Evolutionary conservation across 2,797 vertebrate genomes (phyloP).

Genomic region (Eulemur coronatus): DNA sequence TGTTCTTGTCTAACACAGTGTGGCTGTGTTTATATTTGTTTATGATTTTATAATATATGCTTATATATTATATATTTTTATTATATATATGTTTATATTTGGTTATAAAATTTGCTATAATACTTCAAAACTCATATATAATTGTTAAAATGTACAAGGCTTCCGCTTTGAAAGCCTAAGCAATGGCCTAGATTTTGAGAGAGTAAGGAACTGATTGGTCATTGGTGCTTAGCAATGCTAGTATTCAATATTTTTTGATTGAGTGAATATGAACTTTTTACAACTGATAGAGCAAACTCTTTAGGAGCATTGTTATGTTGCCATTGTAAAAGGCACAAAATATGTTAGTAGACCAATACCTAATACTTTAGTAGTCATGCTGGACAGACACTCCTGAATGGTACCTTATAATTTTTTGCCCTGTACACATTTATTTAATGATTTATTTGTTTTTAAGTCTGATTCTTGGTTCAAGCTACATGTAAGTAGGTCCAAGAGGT

Average conservation of each 20-base stretch:
- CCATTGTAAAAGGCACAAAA: neutral
- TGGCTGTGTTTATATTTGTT: neutral
- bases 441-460: constrained; percentile 1
- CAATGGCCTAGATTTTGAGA: neutral
- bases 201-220: neutral
- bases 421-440: neutral
- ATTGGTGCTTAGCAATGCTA: neutral
- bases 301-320: neutral
- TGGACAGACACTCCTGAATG: neutral
- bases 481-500: neutral
- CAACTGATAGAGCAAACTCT: neutral
- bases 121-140: constrained; percentile 21
- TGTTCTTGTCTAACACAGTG: neutral
- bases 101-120: neutral
- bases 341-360: neutral
- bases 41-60: too few species aligned
- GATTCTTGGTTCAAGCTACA: constrained; percentile 36
- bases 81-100: neutral
- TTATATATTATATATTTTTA: too few species aligned
- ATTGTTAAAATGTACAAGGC: neutral
- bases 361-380: neutral
- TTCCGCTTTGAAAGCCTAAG: neutral
- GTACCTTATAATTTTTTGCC: neutral
- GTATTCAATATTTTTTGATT: neutral
- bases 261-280: neutral